Evolutionary conservation across 2,113 vertebrate species (phyloP).

Genomic region (Tachysurus vachellii): DNA sequence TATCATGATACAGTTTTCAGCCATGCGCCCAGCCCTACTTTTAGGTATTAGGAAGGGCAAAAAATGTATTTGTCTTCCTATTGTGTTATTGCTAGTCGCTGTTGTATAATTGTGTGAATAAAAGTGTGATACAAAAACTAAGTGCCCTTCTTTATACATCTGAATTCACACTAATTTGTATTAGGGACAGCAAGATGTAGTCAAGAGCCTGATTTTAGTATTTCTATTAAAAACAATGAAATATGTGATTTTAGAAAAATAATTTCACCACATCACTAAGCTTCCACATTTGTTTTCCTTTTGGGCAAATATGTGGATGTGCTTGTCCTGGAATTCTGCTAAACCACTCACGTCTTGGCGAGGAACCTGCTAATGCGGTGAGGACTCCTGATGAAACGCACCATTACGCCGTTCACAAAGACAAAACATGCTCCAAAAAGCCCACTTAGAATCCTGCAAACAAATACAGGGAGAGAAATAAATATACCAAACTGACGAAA

Average conservation of each 20-base stretch:
- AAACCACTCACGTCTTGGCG: slow-evolving; percentile 42
- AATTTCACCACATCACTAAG: not conserved
- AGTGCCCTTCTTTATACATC: not conserved
- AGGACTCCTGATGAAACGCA: slow-evolving; percentile 43
- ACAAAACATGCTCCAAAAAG: slow-evolving; percentile 46
- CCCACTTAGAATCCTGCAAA: slow-evolving; percentile 40
- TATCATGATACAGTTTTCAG: too few species aligned
- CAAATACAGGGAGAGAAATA: not conserved
- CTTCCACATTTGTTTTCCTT: not conserved
- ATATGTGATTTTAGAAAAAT: not conserved
- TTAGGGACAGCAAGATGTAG: not conserved
- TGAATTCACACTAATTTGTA: not conserved
- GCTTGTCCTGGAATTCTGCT: not conserved
- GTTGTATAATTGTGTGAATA: not conserved
- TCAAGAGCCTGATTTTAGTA: not conserved
- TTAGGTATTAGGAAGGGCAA: too few species aligned
- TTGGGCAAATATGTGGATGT: not conserved
- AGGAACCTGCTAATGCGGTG: slow-evolving; percentile 35
- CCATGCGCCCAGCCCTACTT: too few species aligned
- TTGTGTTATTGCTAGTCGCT: too few species aligned
- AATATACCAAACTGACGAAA: not conserved
- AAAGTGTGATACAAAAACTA: not conserved
- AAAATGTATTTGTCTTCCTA: too few species aligned
- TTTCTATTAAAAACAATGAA: not conserved
- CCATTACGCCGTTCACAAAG: slow-evolving; percentile 36